Evolutionary conservation across 2,113 vertebrate genomes (phyloP).

Genomic region (Pontoporia blainvillei): DNA sequence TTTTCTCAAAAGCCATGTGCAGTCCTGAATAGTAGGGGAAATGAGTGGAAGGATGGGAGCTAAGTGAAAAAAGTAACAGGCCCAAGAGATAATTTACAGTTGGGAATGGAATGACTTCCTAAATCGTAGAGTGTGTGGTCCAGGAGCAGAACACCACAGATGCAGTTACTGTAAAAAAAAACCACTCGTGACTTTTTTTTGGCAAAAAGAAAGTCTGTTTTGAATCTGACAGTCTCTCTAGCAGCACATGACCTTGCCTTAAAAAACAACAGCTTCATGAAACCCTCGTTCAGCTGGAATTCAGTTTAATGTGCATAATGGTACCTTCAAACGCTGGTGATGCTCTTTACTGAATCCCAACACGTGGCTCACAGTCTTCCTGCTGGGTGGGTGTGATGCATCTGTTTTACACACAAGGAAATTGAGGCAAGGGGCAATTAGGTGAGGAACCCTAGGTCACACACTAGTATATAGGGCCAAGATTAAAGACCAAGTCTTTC

Average conservation of each 20-base stretch:
- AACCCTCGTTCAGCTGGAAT: not conserved
- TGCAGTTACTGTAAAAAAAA: conserved; percentile 22
- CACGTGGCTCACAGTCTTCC: not conserved
- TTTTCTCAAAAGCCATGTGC: conserved; percentile 48
- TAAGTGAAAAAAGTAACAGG: conserved; percentile 45
- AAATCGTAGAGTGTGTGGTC: not conserved
- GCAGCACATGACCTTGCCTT: not conserved
- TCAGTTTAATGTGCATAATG: not conserved
- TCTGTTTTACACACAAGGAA: not conserved
- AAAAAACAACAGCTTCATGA: not conserved
- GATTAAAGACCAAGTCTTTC: not conserved
- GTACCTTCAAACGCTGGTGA: not conserved
- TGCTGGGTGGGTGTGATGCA: not conserved
- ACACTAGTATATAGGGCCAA: not conserved
- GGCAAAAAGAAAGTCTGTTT: conserved; percentile 21
- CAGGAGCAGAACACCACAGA: conserved; percentile 23
- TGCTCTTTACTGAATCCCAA: not conserved
- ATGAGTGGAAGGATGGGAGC: conserved; percentile 20
- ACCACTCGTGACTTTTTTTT: not conserved
- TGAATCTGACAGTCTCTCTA: conserved; percentile 9
- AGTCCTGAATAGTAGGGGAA: conserved; percentile 32
- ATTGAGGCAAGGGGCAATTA: not conserved
- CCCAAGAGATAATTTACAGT: conserved; percentile 23
- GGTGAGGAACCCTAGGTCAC: not conserved
- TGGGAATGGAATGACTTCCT: conserved; percentile 31